Percentiles rank a stretch among this genome's conserved stretches.
Evolutionary conservation across 2,797 vertebrate species (phyloP).

Genomic region (Thamnophis elegans): DNA sequence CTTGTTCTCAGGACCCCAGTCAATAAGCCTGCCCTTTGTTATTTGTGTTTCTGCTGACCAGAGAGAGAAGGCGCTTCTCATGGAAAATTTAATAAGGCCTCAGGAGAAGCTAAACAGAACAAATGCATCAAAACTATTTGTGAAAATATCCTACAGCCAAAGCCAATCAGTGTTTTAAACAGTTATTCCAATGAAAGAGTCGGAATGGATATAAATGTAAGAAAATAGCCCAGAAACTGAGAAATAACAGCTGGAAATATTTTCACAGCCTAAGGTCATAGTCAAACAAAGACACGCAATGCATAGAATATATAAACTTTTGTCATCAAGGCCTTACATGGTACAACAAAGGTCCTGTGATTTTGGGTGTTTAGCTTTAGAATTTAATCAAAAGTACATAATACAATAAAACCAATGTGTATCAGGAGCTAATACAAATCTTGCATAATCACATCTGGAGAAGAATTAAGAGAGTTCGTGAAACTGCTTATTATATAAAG

Average conservation of each 20-base stretch:
- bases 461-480: neutral
- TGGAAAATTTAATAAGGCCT: conserved; percentile 18
- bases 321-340: neutral
- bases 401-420: conserved; percentile 9
- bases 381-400: conserved; percentile 9
- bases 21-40: conserved; percentile 9
- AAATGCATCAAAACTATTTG: conserved; percentile 37
- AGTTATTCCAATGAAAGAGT: conserved; percentile 13
- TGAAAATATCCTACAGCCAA: conserved; percentile 27
- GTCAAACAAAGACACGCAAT: neutral
- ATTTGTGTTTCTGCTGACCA: conserved; percentile 18
- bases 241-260: neutral
- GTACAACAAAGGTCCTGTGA: neutral
- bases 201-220: conserved; percentile 24
- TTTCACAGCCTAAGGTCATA: neutral
- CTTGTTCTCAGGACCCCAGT: conserved; percentile 17
- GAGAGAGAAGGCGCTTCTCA: conserved; percentile 9
- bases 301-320: neutral
- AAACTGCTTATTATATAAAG: neutral
- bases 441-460: neutral
- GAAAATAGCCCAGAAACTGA: neutral
- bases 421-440: neutral
- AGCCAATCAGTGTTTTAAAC: conserved; percentile 8
- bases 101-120: conserved; percentile 23
- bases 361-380: neutral